These are phyloP conservation scores for Leptocoma aspasia DNA, from an alignment of 2,113 vertebrate species.

Conservation along the genomic window DNA sequence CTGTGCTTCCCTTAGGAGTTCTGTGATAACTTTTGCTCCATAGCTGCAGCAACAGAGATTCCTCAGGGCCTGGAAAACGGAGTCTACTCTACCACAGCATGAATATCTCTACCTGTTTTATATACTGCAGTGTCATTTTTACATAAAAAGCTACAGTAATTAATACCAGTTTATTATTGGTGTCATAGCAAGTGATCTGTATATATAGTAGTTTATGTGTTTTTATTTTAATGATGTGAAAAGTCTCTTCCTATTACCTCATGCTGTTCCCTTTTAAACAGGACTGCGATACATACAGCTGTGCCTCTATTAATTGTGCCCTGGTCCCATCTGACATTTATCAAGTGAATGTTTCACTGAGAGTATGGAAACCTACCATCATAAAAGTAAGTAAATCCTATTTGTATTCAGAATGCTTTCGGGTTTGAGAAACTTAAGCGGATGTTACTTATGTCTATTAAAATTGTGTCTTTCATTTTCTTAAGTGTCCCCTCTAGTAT, in stretches of 20 bases:
- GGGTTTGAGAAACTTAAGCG: background rate
- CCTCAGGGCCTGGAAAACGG: background rate
- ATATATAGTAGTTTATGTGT: background rate
- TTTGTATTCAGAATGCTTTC: background rate
- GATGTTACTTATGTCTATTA: background rate
- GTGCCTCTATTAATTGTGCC: constrained; percentile 76
- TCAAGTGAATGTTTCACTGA: constrained; percentile 85
- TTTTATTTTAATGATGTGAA: background rate
- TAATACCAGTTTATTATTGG: background rate
- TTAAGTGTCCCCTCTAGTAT: background rate
- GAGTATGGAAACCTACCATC: constrained; percentile 92
- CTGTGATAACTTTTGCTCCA: background rate
- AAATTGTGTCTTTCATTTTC: background rate
- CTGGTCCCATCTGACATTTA: constrained; percentile 71
- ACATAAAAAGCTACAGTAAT: background rate
- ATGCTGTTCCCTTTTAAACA: constrained; percentile 53
- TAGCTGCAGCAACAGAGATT: background rate
- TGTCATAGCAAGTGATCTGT: background rate
- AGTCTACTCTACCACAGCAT: background rate
- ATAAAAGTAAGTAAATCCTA: constrained; percentile 77
- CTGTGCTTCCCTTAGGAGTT: background rate
- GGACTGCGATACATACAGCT: constrained; percentile 77
- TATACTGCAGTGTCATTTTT: background rate
- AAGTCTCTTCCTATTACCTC: background rate
- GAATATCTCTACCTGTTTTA: background rate